Percentiles rank a stretch among this genome's conserved stretches.
These are phyloP conservation scores for Pao palembangensis DNA, from an alignment of 2,113 vertebrate species.

Conservation along the genomic window DNA sequence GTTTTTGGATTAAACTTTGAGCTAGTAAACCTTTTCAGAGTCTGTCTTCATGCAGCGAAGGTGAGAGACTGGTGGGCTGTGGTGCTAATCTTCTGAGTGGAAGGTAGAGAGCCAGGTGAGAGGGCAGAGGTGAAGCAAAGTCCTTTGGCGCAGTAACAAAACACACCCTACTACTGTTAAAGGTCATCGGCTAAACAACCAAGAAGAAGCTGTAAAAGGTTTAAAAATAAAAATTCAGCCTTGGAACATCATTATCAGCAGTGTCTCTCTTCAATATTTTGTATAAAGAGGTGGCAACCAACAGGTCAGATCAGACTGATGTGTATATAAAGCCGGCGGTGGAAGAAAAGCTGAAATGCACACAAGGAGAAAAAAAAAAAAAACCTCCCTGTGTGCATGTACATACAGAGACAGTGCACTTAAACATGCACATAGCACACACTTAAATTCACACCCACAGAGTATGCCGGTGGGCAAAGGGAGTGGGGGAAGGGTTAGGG, in stretches of 20 bases:
- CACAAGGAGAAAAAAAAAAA: slow-evolving; percentile 5
- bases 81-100: slow-evolving; percentile 56
- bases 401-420: slow-evolving; percentile 37
- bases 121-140: slow-evolving; percentile 70
- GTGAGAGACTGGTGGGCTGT: slow-evolving; percentile 45
- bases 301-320: slow-evolving; percentile 10
- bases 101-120: slow-evolving; percentile 45
- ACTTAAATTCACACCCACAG: slow-evolving; percentile 32
- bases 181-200: slow-evolving; percentile 53
- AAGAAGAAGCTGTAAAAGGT: slow-evolving; percentile 35
- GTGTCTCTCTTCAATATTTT: not conserved
- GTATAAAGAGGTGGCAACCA: not conserved
- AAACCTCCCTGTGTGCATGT: slow-evolving; percentile 13
- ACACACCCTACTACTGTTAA: slow-evolving; percentile 63
- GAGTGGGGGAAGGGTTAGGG: slow-evolving; percentile 62
- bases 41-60: slow-evolving; percentile 33
- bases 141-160: slow-evolving; percentile 71
- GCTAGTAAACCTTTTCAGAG: slow-evolving; percentile 42
- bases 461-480: slow-evolving; percentile 59
- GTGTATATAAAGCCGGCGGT: slow-evolving; percentile 11
- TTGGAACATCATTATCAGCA: not conserved
- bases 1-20: slow-evolving; percentile 41
- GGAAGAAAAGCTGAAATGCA: slow-evolving; percentile 7
- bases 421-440: slow-evolving; percentile 30
- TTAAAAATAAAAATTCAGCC: slow-evolving; percentile 2